Base-by-base conservation (phyloP, 1,140 invertebrate genomes). In the Nephila pilipes region DNA sequence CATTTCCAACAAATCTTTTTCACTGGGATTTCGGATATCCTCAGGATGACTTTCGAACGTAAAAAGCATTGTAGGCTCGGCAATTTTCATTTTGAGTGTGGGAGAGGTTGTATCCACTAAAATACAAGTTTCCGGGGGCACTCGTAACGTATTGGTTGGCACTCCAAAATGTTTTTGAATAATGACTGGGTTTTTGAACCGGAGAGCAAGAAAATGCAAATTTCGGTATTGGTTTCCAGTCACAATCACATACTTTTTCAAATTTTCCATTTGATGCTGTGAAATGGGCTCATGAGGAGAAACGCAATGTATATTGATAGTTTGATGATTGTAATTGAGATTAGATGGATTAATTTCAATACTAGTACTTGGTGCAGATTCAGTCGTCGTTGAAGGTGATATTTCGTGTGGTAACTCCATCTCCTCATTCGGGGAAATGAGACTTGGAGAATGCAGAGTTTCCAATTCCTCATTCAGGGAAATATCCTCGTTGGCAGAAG, bases 141-240 rank as follows among this genome's bases (percentile, higher is more conserved):
- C 16, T 18, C 22, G 2, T 16, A 36, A 36, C 20, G 5, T 0
- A 20, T 36, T 32, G 20, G 14, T 46, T 46, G 38, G 8, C 4
- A 46, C 20, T 20, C 16, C 29, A 80, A 32, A 38, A 22, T 14
- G 36, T 22, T 38, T 79, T 20, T 32, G 55, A 25, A 85, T 1
- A 58, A 85, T 85, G 2, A 85, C 14, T 18, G 81, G 81, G 29
- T 16, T 32, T 85, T 85, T 85, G 29, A 85, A 85, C 8, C 8
- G 54, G 3, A 85, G 8, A 29, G 81, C 38, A 2, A 85, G 22
- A 54, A 85, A 85, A 58, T 2, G 57, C n/a, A 55, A n/a, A 5
- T 85, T n/a, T 25, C 6, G 38, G 25, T 32, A 25, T 0, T 25
- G n/a, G 22, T 85, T 85, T 85, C 81, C 81, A 14, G 16, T 6